Evolutionary conservation across 64 coral and sea anemone genomes (phyloP).

Genomic region (Montipora cactus): DNA sequence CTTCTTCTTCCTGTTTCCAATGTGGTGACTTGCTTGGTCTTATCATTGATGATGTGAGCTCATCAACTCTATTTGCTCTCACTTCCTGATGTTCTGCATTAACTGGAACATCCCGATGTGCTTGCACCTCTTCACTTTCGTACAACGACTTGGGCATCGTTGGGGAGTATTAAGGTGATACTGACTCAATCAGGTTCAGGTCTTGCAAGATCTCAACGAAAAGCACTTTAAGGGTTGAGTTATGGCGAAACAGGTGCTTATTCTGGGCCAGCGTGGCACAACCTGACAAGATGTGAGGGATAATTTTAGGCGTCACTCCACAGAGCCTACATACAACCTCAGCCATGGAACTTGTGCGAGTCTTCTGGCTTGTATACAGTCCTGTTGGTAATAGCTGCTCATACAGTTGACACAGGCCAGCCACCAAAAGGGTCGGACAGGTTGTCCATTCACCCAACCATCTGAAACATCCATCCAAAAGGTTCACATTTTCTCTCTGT

Average conservation of each 20-base stretch:
- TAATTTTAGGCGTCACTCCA: background rate
- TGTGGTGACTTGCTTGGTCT: slow-evolving; percentile 25
- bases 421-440: background rate
- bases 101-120: background rate
- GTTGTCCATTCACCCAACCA: background rate
- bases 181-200: slow-evolving; percentile 25
- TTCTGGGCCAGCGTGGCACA: slow-evolving; percentile 63
- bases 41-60: slow-evolving; percentile 35
- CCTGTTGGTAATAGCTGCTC: too few species aligned
- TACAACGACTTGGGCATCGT: slow-evolving; percentile 15
- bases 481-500: background rate
- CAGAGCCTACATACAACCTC: background rate
- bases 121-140: slow-evolving; percentile 4
- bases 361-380: too few species aligned
- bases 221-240: slow-evolving; percentile 45
- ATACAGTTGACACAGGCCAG: too few species aligned
- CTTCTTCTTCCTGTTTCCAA: slow-evolving; percentile 12
- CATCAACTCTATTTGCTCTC: slow-evolving; percentile 5
- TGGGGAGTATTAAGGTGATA: slow-evolving; percentile 58
- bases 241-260: slow-evolving; percentile 58
- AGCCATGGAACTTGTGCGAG: too few species aligned
- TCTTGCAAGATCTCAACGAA: slow-evolving; percentile 57
- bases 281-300: slow-evolving; percentile 50
- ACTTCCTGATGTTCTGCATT: background rate
- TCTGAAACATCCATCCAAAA: background rate